Conservation (phyloP, 1,140 invertebrate genomes). For the Thaumatotibia leucotreta region DNA sequence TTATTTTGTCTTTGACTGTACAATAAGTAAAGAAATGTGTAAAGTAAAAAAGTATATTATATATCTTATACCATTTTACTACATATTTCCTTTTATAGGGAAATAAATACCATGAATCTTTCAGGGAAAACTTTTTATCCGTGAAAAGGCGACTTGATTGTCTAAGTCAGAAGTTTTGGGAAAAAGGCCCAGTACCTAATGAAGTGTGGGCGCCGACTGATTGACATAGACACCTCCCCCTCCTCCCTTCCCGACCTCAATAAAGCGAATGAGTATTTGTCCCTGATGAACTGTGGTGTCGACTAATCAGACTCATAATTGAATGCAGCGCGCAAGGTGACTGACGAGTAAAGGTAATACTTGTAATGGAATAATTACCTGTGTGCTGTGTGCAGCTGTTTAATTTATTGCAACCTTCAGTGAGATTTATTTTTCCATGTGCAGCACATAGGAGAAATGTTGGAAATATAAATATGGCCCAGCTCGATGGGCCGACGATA, state of each 20-base stretch:
- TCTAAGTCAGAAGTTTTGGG: not conserved
- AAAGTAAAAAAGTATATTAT: too few relatives aligned
- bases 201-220: conserved; percentile 33
- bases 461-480: too few relatives aligned
- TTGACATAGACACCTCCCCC: conserved; percentile 45
- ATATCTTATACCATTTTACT: too few relatives aligned
- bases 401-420: not conserved
- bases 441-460: not conserved
- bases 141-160: too few relatives aligned
- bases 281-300: conserved; percentile 36
- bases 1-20: too few relatives aligned
- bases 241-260: conserved; percentile 22
- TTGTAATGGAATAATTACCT: not conserved
- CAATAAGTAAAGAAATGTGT: too few relatives aligned
- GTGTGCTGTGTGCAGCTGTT: conserved; percentile 19
- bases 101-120: too few relatives aligned
- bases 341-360: not conserved
- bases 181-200: conserved; percentile 30
- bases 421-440: not conserved
- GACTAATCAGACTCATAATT: conserved; percentile 21
- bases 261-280: conserved; percentile 58
- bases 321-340: conserved; percentile 16
- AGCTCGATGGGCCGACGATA: too few relatives aligned
- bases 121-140: too few relatives aligned
- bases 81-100: too few relatives aligned